Conservation (phyloP, 2,888 invertebrate species). For the Cephus pygmeus region DNA sequence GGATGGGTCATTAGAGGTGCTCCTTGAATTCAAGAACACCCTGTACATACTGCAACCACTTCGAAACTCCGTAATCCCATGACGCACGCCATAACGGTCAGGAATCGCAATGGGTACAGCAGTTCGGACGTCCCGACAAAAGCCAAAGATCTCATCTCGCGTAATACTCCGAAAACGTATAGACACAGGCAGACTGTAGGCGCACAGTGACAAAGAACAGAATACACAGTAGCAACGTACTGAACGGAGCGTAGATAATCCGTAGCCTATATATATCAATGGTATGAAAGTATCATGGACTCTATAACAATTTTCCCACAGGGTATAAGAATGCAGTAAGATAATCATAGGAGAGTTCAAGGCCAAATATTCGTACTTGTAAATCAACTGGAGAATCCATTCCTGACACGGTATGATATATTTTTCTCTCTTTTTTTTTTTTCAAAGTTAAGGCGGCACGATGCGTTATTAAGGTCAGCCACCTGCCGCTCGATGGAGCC, state of each 20-base stretch:
- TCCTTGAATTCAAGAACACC: constrained; percentile 27
- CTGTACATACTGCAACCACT: neutral
- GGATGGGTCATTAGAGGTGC: constrained; percentile 29
- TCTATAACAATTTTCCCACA: constrained; percentile 31
- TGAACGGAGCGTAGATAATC: neutral
- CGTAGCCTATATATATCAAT: neutral
- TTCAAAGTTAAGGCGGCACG: constrained; percentile 28
- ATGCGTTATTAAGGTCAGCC: constrained; percentile 64
- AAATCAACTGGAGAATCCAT: neutral
- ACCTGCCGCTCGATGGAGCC: constrained; percentile 65
- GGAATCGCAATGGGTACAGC: neutral
- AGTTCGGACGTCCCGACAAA: neutral
- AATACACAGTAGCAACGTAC: neutral
- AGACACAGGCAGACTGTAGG: neutral
- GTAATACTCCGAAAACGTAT: neutral
- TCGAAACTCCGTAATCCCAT: neutral
- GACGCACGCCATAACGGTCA: neutral
- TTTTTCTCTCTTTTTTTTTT: constrained; percentile 28
- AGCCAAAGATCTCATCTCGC: neutral
- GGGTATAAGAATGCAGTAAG: constrained; percentile 12
- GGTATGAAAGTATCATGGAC: neutral
- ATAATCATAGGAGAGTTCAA: constrained; percentile 16
- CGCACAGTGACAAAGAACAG: neutral
- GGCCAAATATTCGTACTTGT: constrained; percentile 14
- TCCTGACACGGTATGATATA: constrained; percentile 4